These are phyloP conservation scores for Margarornis squamiger DNA, from an alignment of 2,797 vertebrate genomes.

Conservation along the genomic window DNA sequence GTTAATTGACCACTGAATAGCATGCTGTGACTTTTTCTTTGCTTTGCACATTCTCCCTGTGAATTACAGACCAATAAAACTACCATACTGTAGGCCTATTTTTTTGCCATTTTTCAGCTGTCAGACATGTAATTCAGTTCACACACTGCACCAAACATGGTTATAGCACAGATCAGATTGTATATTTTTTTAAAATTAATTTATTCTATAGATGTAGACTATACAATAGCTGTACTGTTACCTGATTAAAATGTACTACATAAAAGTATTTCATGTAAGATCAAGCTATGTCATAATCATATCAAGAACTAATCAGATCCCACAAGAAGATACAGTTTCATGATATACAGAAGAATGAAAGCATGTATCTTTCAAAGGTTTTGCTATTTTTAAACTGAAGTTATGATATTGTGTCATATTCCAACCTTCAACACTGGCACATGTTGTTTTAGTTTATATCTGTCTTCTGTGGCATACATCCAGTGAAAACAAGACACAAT, in stretches of 20 bases:
- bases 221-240: not conserved
- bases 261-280: not conserved
- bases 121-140: not conserved
- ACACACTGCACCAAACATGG: not conserved
- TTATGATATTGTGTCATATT: not conserved
- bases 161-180: not conserved
- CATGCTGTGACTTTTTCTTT: not conserved
- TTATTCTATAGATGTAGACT: not conserved
- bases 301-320: not conserved
- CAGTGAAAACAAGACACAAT: not conserved
- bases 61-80: not conserved
- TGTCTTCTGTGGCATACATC: not conserved
- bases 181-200: not conserved
- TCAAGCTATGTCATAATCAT: not conserved
- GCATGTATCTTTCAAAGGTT: not conserved
- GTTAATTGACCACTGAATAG: constrained; percentile 3
- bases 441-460: not conserved
- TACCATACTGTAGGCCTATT: not conserved
- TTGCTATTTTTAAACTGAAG: not conserved
- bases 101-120: not conserved
- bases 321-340: not conserved
- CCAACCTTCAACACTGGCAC: not conserved
- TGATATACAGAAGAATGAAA: not conserved
- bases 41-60: not conserved
- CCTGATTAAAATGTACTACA: not conserved